Evolutionary conservation across 2,797 vertebrate genomes (phyloP), one percentile per base, ranked within the genome.

Genomic region (Merluccius polli): DNA sequence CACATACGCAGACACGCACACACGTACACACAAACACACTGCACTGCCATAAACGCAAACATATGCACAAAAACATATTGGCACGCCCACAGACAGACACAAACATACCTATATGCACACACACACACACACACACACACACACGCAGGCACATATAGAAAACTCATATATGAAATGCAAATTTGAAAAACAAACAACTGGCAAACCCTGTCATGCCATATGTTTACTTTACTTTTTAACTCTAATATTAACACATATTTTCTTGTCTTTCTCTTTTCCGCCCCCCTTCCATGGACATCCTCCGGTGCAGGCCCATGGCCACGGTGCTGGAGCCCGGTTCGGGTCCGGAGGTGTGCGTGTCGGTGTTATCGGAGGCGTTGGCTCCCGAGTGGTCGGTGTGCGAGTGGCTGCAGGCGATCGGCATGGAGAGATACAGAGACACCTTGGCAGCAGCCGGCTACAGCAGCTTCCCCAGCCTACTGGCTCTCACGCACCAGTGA

Each of bases 401-500:
- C 0, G 96, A 97, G 81, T 99, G 97, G 97, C 95, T 99, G 80
- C 96, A 96, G 89, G 95, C 96, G 89, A 94, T 98, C 82, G 97
- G 97, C 89, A 94, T 99, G 97, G 98, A 98, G 85, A 93, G 96
- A 88, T 99, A 98, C 94, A 94, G 96, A 88, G 98, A 99, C 93
- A 98, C 97, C 86, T 97, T 99, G 92, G 96, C 95, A 84, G 96
- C 97, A 76, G 96, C 97, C 13, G 97, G 98, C 87, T 99, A 97
- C 85, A 97, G 94, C 92, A 96, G 95, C 82, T 94, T 98, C 73
- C 96, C 98, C 90, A 95, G 95, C 79, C 95, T 98, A 81, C 95
- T 98, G 91, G 94, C 95, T 88, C 94, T 99, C 95, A 98, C 96
- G 93, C 97, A 97, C 93, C 97, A 99, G 98, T 99, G 95, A 99